phyloP scores from a whole-genome alignment of 2,888 invertebrate genomes.

The Frankliniella fusca region DNA sequence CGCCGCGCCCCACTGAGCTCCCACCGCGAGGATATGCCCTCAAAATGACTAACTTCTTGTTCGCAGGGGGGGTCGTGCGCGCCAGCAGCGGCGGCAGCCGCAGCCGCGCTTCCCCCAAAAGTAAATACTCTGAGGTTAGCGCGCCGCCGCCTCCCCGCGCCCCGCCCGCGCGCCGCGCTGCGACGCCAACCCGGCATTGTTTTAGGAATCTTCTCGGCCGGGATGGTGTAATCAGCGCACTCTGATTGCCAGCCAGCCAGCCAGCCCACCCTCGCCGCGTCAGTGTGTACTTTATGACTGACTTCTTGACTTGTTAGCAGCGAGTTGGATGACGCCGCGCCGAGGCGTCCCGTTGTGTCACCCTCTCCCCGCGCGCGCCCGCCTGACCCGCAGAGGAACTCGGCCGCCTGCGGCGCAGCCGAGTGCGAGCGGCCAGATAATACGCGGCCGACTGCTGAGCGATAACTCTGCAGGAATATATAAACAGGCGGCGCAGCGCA shows the following conservation, averaged over 20 bases:
- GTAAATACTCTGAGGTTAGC: neutral
- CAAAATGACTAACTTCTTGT: slow-evolving; percentile 23
- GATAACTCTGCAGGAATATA: no score
- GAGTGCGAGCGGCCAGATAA: no score
- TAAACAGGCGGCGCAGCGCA: neutral
- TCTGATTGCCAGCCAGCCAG: neutral
- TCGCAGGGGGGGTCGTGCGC: neutral
- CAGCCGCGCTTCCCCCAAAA: neutral
- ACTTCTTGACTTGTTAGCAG: neutral
- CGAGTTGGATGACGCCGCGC: neutral
- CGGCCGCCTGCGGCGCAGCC: no score
- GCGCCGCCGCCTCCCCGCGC: neutral
- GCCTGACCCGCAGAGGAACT: neutral
- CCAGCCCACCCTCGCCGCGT: no score
- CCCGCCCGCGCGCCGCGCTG: neutral
- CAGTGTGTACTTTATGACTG: neutral
- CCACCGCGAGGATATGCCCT: neutral
- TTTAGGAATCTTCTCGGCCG: slow-evolving; percentile 1
- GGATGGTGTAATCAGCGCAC: slow-evolving; percentile 14
- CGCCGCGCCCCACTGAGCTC: neutral
- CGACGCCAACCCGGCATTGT: neutral
- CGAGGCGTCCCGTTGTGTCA: neutral
- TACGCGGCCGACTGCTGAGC: no score
- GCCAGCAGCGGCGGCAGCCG: neutral
- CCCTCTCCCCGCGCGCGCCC: neutral